Base-by-base conservation (phyloP, 92 coral and sea anemone genomes). In the Epizoanthus illoricatus region DNA sequence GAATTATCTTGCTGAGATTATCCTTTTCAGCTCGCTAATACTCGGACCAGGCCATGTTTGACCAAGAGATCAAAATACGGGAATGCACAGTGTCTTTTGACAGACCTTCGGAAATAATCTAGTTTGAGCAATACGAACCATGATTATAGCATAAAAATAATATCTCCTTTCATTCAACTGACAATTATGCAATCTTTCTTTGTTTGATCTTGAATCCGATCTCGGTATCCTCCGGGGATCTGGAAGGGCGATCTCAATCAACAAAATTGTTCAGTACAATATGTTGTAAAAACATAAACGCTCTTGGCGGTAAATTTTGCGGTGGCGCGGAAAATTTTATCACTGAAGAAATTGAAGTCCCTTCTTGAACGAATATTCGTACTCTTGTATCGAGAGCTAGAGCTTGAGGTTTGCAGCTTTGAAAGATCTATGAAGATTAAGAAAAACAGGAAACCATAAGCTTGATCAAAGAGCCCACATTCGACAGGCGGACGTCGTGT, bases 181-280 rank as follows among this genome's bases (percentile, higher is more conserved):
- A 28, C 33, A 28, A 28, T 28, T 1, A 28, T 49, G 11, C 56
- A 49, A 49, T 8, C 56, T 11, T 49, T 49, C 56, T 7, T 49
- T 52, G 20, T 4, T 3, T 43, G 15, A 42, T 45, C 71, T 62
- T 78, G 61, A 76, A 59, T 28, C 28, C 49, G 64, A 39, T 69
- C 69, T 41, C 63, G n/a, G 56, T 56, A 78, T 78, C 82, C 60
- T 78, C 82, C 60, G 82, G 71, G 36, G 18, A 40, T 62, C 36
- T 21, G 0, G 24, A 9, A 18, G 42, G 40, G 19, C 68, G 18
- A 41, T 42, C 43, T 41, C 36, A 61, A 21, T 76, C 57, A 8
- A 61, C 68, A 76, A 13, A 43, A 36, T 75, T 58, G 47, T 17
- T 62, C 57, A 78, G 20, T 7, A 19, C 11, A 55, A 59, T 45